A percentile compares a stretch with the other conserved stretches of the same genome.
phyloP scores from a whole-genome alignment of 1,140 invertebrate species.

The Orius insidiosus region DNA sequence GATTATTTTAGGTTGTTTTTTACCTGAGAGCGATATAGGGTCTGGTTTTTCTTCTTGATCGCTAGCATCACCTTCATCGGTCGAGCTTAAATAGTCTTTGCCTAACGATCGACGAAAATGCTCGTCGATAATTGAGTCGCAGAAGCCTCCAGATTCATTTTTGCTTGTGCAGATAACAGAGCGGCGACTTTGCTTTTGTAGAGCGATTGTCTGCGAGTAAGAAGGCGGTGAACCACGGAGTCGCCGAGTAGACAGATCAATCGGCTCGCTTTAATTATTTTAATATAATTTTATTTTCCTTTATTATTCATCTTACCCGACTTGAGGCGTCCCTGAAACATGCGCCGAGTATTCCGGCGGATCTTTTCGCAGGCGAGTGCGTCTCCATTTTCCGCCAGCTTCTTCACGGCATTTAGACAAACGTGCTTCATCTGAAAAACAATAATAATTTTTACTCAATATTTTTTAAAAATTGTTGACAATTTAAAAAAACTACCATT shows the following conservation, averaged over 20 bases:
- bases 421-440: slow-evolving; percentile 19
- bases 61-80: slow-evolving; percentile 13
- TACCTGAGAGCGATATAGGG: slow-evolving; percentile 10
- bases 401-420: slow-evolving; percentile 19
- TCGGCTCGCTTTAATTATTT: slow-evolving; percentile 18
- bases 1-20: too few relatives aligned
- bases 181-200: slow-evolving; percentile 24
- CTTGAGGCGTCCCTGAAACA: not conserved
- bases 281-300: not conserved
- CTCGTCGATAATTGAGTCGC: slow-evolving; percentile 85
- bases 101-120: slow-evolving; percentile 86
- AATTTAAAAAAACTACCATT: too few relatives aligned
- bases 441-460: too few relatives aligned
- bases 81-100: slow-evolving; percentile 54
- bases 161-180: slow-evolving; percentile 21
- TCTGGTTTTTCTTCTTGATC: slow-evolving; percentile 7
- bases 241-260: slow-evolving; percentile 21
- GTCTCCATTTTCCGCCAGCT: slow-evolving; percentile 21
- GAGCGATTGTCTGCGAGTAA: slow-evolving; percentile 27
- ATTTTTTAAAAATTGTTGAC: too few relatives aligned
- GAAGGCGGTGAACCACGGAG: slow-evolving; percentile 31
- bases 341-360: slow-evolving; percentile 18
- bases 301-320: too few relatives aligned
- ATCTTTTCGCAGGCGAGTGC: slow-evolving; percentile 16
- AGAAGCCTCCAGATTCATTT: slow-evolving; percentile 23